Conservation (phyloP, 2,113 vertebrate genomes). For the Lutjanus erythropterus region DNA sequence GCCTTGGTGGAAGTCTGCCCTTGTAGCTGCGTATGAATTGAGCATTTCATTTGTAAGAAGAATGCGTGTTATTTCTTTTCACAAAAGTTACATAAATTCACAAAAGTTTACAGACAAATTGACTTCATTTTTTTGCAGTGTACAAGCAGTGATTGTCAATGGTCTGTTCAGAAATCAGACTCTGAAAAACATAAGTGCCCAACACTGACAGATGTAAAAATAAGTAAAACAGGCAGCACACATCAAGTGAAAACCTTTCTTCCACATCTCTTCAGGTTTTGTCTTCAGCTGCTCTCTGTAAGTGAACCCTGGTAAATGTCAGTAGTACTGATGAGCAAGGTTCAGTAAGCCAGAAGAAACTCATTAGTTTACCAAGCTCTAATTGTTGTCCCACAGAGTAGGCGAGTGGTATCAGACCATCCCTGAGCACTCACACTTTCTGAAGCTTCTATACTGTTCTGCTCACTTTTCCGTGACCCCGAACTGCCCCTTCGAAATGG, state of each 20-base stretch:
- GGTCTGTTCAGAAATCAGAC: too few relatives aligned
- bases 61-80: too few relatives aligned
- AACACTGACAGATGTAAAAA: not conserved
- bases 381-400: conserved; percentile 40
- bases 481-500: conserved; percentile 52
- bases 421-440: conserved; percentile 29
- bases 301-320: conserved; percentile 30
- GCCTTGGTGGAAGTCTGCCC: too few relatives aligned
- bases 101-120: not conserved
- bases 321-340: conserved; percentile 32
- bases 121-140: not conserved
- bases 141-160: not conserved
- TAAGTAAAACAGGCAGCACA: not conserved
- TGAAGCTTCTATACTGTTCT: conserved; percentile 31
- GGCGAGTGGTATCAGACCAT: conserved; percentile 9
- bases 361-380: conserved; percentile 58
- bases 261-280: conserved; percentile 15
- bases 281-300: not conserved
- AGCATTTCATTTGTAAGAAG: not conserved
- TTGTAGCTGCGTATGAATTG: not conserved
- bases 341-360: conserved; percentile 63
- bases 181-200: not conserved
- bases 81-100: not conserved
- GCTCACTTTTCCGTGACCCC: conserved; percentile 56
- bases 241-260: not conserved